Base-by-base conservation (phyloP, 2,113 vertebrate genomes). In the Sialia sialis region DNA sequence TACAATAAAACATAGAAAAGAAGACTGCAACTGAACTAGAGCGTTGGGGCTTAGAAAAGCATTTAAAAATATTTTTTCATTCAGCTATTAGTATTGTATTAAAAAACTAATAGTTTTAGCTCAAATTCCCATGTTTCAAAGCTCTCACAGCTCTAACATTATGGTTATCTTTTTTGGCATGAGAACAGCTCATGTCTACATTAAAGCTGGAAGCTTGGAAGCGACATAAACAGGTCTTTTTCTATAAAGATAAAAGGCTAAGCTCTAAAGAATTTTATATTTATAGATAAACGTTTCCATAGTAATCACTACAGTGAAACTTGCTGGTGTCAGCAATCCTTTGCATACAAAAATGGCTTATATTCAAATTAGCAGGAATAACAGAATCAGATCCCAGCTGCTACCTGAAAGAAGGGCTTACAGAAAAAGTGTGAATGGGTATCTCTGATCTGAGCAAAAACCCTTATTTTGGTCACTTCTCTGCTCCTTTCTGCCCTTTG, bases 231-330 rank as follows among this genome's bases (percentile, higher is more conserved):
- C 97, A 98, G 97, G 96, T 93, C 96, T 97, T 98, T 97, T 97
- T 96, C 97, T 97, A 94, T 97, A 97, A 97, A 98, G 97, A 98
- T 98, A 98, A 98, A 98, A 98, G 97, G 94, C 97, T 97, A 95
- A 97, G 97, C 97, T 98, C 97, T 98, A 98, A 98, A 98, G 97
- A 97, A 97, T 96, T 98, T 97, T 97, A 96, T 98, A 98, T 98
- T 98, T 98, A 98, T 97, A 98, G 98, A 98, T 98, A 98, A 98
- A 98, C 95, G 97, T 98, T 98, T 98, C 98, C 97, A 98, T 97
- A 97, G 97, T 97, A 98, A 98, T 98, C 96, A 97, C 96, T 96
- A 97, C 93, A 94, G 96, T 92, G 92, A 98, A 98, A 98, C 96
- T 97, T 97, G 98, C 97, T 98, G 69, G 96, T 97, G 97, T 98